Percentiles rank a stretch among this genome's conserved stretches.
Conservation (phyloP, 2,797 vertebrate species). For the Fundulus diaphanus region DNA sequence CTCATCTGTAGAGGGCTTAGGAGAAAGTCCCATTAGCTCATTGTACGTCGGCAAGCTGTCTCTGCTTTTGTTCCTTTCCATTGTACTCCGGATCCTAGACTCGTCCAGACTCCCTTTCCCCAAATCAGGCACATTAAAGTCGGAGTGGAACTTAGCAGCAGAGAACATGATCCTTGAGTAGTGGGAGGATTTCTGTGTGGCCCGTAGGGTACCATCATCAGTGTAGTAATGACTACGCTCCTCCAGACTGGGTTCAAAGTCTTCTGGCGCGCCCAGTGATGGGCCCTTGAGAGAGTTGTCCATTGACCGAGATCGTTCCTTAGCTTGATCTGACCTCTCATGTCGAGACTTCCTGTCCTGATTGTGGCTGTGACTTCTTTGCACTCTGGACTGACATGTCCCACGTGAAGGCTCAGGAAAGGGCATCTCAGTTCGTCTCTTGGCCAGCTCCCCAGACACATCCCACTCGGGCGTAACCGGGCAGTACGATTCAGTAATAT, state of each 20-base stretch:
- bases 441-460: constrained; percentile 96
- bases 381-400: constrained; percentile 96
- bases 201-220: constrained; percentile 93
- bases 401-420: constrained; percentile 97
- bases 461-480: constrained; percentile 99
- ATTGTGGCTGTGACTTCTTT: constrained; percentile 99
- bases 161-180: constrained; percentile 95
- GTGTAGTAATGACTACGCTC: constrained; percentile 94
- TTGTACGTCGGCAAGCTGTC: constrained; percentile 90
- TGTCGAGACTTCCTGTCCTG: constrained; percentile 98
- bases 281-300: constrained; percentile 96
- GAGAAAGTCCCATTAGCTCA: constrained; percentile 92
- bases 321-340: constrained; percentile 94
- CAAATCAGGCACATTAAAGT: constrained; percentile 94
- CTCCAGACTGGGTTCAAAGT: constrained; percentile 90
- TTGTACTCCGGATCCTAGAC: constrained; percentile 87
- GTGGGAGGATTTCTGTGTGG: constrained; percentile 87
- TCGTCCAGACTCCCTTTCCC: constrained; percentile 88
- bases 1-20: constrained; percentile 92
- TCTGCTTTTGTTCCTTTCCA: constrained; percentile 92
- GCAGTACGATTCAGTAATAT: constrained; percentile 94
- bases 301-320: constrained; percentile 98
- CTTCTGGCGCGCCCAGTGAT: constrained; percentile 89
- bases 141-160: constrained; percentile 91
- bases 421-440: constrained; percentile 98